Evolutionary conservation across 2,888 invertebrate species (phyloP), one percentile per base, ranked within the genome.

Genomic region (Mythimna albipuncta): DNA sequence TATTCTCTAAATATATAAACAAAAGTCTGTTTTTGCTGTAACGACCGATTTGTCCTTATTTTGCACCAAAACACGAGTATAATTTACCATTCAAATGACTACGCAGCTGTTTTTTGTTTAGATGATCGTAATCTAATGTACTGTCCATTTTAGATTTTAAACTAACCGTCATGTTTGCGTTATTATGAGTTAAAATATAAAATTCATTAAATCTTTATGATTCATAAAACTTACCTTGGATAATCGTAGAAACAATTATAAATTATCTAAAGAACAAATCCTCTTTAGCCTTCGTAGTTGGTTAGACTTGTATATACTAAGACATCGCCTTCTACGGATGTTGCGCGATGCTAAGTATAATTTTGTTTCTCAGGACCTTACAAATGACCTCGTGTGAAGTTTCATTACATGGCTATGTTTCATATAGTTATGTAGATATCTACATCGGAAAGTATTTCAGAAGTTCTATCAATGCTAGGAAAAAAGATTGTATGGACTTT

Each of bases 291-390:
- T 64, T 64, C 47, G 69, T 9, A 32, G 47, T 38, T n/a, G 7
- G 38, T 55, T 32, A 13, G 32, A 32, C 16, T 41, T 59, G 21
- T 52, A 52, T n/a, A 19, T 69, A 44, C 35, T 38, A 32, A 70
- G 6, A 7, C 38, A 6, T 58, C 13, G 2, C 57, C 63, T 21
- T 69, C 3, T 47, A 21, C 16, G 44, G 21, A 19, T 3, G 19
- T 50, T 54, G 32, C 58, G 13, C 44, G 7, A 63, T 77, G 16
- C 54, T 47, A 5, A 38, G 63, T 58, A 41, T 70, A 54, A 77
- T 75, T 77, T 71, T 0, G 54, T 77, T 77, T 75, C 71, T 44
- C 75, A 77, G 64, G 64, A 75, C 71, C 77, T 64, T 26, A 50
- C 21, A 16, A 19, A 32, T 59, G 47, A 75, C 77, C 54, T 71